Percentiles rank a stretch among this genome's conserved stretches.
Conservation (phyloP, 1,140 invertebrate species). For the Oncopodura yosiiana region DNA sequence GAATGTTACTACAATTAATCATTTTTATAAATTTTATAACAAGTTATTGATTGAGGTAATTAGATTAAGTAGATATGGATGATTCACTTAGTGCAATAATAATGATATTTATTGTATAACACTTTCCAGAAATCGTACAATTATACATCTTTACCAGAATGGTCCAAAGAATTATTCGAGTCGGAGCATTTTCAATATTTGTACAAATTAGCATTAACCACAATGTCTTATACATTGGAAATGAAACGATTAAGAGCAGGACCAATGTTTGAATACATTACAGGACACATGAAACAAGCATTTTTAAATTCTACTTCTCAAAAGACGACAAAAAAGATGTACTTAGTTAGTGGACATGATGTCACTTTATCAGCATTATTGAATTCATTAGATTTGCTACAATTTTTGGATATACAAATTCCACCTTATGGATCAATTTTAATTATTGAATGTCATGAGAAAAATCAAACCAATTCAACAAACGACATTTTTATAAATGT, state of each 20-base stretch:
- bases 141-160: background rate
- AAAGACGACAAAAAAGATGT: background rate
- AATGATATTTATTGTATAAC: background rate
- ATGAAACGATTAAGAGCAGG: conserved; percentile 4
- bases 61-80: background rate
- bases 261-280: background rate
- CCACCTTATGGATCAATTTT: background rate
- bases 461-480: no score
- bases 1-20: conserved; percentile 1
- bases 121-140: background rate
- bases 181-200: conserved; percentile 3
- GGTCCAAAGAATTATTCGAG: background rate
- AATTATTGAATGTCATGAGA: conserved; percentile 2
- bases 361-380: background rate
- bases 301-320: background rate
- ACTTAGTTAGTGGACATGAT: background rate
- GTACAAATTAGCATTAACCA: background rate
- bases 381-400: background rate
- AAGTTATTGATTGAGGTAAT: conserved; percentile 5
- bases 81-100: background rate
- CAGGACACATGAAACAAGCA: background rate
- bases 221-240: background rate
- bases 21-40: conserved; percentile 6
- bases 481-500: no score
- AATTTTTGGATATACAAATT: conserved; percentile 1